Conservation (phyloP, 2,888 invertebrate species). For the Cylloceria caligata region DNA sequence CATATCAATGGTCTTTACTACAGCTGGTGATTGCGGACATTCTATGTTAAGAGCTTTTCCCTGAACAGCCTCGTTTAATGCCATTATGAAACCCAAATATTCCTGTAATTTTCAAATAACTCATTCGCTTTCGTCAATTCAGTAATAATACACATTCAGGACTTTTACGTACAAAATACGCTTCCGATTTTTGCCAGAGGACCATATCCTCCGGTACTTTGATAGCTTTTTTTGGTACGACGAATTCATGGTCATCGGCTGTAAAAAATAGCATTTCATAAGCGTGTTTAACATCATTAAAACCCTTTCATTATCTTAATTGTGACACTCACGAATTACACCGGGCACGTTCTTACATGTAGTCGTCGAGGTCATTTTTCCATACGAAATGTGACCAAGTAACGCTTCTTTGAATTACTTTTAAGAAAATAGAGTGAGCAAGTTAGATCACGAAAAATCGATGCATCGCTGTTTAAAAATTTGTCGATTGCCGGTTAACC, state of each 20-base stretch:
- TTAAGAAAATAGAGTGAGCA: background rate
- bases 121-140: conserved; percentile 1
- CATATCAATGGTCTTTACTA: conserved; percentile 88
- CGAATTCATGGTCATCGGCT: conserved; percentile 87
- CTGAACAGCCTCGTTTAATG: conserved; percentile 94
- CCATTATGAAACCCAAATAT: conserved; percentile 94
- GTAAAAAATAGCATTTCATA: conserved; percentile 62
- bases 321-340: conserved; percentile 52
- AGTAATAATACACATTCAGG: background rate
- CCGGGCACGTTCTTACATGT: conserved; percentile 26
- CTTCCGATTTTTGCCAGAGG: conserved; percentile 94
- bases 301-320: background rate
- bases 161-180: conserved; percentile 88
- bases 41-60: conserved; percentile 90
- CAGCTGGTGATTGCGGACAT: conserved; percentile 87
- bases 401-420: background rate
- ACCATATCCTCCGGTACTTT: conserved; percentile 90
- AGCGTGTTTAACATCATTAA: background rate
- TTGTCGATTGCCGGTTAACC: conserved; percentile 15
- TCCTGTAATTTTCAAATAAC: conserved; percentile 85
- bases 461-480: background rate
- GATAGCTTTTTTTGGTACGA: conserved; percentile 88
- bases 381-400: background rate
- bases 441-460: background rate
- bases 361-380: conserved; percentile 50